Base-by-base conservation (phyloP, 2,797 vertebrate genomes). In the Eidolon dupreanum region DNA sequence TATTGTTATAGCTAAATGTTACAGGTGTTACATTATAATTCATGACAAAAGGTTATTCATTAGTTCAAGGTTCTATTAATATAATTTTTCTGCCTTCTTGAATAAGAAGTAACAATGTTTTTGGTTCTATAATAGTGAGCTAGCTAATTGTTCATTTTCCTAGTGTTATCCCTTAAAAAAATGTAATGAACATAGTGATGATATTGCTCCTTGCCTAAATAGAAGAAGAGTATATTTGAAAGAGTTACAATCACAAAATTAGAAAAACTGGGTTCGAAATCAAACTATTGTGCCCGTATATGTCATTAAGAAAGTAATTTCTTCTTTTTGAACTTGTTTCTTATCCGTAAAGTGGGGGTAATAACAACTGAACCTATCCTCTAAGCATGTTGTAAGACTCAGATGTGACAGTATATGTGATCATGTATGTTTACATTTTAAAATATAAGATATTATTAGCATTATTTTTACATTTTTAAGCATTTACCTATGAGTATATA, bases 1-100 rank as follows among this genome's bases (percentile, higher is more conserved):
- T 91, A 92, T 33, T 66, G 49, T 81, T 95, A 97, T 57, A 96
- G 93, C 94, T 61, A 96, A 98, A 92, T 83, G 77, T 96, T 94
- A 96, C n/a, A 94, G 61, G 90, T 98, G 93, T 96, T 98, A 84
- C 71, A 92, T 89, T 94, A 65, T 78, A 93, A 92, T 96, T 92
- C 65, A 87, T 26, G 57, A 81, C n/a, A 89, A 95, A 97, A 96
- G 65, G 71, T 90, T 84, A 95, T 65, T 94, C 86, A 94, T 95
- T 90, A 95, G 59, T 61, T 96, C 46, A 81, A 87, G 65, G 33
- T 91, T 94, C 83, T 85, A 6, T 96, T 94, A 84, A 55, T 41
- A 93, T 16, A 87, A 87, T 88, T 81, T 94, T 70, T 94, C 57
- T 97, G 78, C 74, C 85, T 94, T 96, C 49, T 26, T 31, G 59